Base-by-base conservation (phyloP, 1,140 invertebrate genomes). In the Holotrichia oblita region DNA sequence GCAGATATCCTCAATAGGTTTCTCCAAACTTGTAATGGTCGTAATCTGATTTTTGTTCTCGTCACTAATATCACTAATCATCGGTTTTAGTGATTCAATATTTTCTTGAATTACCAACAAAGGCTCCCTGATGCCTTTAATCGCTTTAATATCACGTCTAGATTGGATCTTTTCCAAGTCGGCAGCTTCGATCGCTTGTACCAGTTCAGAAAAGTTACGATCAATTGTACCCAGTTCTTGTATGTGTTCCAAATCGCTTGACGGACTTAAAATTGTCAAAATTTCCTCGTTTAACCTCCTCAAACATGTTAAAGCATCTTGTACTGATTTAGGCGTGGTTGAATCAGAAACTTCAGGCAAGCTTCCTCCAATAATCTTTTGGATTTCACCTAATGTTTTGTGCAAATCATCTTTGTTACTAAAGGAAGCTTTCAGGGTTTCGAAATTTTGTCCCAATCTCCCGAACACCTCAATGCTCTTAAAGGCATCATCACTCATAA, bases 71-170 rank as follows among this genome's bases (percentile, higher is more conserved):
- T 78, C 73, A 9, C 77, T 75, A 6, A 77, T 24, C 4, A 76
- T 34, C 6, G 34, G 14, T 14, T 80, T 81, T 17, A 81, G 73
- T 0, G 64, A 72, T 34, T 77, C 22, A 8, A 78, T 61, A 59
- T 40, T 55, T 7, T 40, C 44, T 48, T 59, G 9, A 10, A 78
- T 12, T 34, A 27, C 12, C 10, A 59, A 27, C 10, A 78, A 41
- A 27, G 77, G 77, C 42, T 78, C 69, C n/a, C 48, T 78, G 14
- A 78, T 55, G 24, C 14, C 41, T 27, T 73, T 55, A 0, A 55
- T 22, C 8, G 44, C 69, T 73, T 40, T 8, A 34, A 78, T 17
- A 74, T 78, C 77, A 7, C 41, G 64, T 74, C 77, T 74, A 2
- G 40, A 76, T 64, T 59, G 79, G 20, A 6, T 75, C 20, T 17